Conservation (phyloP, 64 coral and sea anemone genomes). For the Montipora sp. region DNA sequence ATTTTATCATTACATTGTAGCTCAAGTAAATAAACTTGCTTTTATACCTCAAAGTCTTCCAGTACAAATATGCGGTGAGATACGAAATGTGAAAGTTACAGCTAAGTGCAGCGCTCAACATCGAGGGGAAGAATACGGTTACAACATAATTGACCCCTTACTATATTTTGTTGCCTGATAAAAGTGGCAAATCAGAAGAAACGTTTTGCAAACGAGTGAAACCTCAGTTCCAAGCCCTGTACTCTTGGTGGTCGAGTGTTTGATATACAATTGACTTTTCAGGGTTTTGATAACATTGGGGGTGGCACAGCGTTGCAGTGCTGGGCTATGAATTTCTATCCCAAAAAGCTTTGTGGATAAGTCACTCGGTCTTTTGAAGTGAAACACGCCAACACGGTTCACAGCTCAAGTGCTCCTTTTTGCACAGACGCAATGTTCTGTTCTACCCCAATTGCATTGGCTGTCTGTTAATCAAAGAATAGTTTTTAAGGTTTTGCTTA, state of each 20-base stretch:
- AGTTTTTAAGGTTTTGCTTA: too few relatives aligned
- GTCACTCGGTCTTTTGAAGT: not conserved
- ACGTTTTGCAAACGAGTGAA: not conserved
- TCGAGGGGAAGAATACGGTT: not conserved
- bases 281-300: not conserved
- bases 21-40: not conserved
- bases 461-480: too few relatives aligned
- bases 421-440: not conserved
- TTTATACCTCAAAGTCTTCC: not conserved
- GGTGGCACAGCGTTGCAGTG: not conserved
- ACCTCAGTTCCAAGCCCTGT: not conserved
- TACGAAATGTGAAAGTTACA: not conserved
- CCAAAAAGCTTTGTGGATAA: not conserved
- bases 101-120: not conserved
- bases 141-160: not conserved
- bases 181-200: conserved; percentile 4
- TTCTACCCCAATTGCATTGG: too few relatives aligned
- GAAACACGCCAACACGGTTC: not conserved
- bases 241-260: not conserved
- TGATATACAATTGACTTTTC: not conserved
- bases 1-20: not conserved
- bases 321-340: not conserved
- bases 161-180: conserved; percentile 5
- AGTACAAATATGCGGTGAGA: not conserved
- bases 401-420: not conserved